Evolutionary conservation across 2,888 invertebrate genomes (phyloP).

Genomic region (Torymus aiolomorphi): DNA sequence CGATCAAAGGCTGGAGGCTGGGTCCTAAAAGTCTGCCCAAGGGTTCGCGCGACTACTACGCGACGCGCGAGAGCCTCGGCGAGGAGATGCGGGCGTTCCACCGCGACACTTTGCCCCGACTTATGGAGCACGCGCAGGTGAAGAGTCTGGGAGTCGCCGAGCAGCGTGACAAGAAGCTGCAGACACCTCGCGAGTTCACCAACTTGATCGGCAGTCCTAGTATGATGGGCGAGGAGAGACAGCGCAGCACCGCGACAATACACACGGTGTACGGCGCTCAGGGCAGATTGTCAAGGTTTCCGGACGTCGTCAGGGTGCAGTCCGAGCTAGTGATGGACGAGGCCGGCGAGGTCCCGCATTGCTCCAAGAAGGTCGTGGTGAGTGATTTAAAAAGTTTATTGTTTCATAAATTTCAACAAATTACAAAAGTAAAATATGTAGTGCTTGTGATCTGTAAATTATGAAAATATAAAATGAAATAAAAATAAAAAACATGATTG

Average conservation of each 20-base stretch:
- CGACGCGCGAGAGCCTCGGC: slow-evolving; percentile 52
- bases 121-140: slow-evolving; percentile 30
- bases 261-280: slow-evolving; percentile 53
- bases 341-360: not conserved
- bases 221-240: not conserved
- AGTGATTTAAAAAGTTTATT: too few species aligned
- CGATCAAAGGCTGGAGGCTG: slow-evolving; percentile 54
- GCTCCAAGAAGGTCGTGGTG: slow-evolving; percentile 19
- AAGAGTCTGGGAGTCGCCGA: not conserved
- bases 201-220: slow-evolving; percentile 11
- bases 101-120: slow-evolving; percentile 50
- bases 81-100: slow-evolving; percentile 57
- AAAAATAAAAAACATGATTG: too few species aligned
- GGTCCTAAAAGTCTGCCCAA: slow-evolving; percentile 21
- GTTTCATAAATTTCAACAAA: too few species aligned
- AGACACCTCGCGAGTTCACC: slow-evolving; percentile 22
- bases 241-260: slow-evolving; percentile 56
- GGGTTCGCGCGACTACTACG: slow-evolving; percentile 54
- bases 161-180: not conserved
- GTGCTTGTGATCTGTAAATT: too few species aligned
- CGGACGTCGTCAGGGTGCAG: not conserved
- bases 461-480: too few species aligned
- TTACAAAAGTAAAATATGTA: too few species aligned
- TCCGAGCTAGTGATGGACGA: not conserved
- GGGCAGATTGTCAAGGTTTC: not conserved